Base-by-base conservation (phyloP, 2,113 vertebrate species). In the Phaethornis superciliosus region DNA sequence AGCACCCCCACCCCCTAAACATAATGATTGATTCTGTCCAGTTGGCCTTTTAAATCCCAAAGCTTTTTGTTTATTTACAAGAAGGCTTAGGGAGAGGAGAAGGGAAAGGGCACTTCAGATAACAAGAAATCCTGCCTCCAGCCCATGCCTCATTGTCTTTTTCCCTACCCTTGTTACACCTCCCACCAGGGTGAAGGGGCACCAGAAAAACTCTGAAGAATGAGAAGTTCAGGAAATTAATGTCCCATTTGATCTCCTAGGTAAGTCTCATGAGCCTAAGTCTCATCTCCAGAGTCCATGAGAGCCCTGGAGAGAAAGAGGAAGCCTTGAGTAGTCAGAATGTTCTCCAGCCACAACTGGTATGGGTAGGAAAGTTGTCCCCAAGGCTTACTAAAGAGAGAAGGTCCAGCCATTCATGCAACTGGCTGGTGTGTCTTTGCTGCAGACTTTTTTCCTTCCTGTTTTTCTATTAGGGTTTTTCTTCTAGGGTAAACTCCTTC, bases 61-160 rank as follows among this genome's bases (percentile, higher is more conserved):
- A 44, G 21, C 13, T 51, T 91, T 74, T 49, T 54, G 54, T 83
- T 96, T 92, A 74, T 95, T 94, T 69, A 88, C n/a, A 76, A 14
- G 60, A 51, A 89, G 65, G 44, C 47, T 64, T 83, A 68, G 76
- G 54, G 46, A 75, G 68, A 81, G 19, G 49, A 37, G 85, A 88
- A 54, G n/a, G 30, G 69, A 37, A 86, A 63, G 55, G 22, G 20
- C 30, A 64, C 59, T 90, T 81, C 72, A 64, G 19, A 52, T 79
- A 47, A 8, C 58, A 67, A 65, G 28, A 81, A 95, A 81, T 24
- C 7, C 68, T 83, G 15, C 27, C n/a, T 85, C 52, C 15, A 81
- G 22, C n/a, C 72, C 40, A 46, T 56, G 71, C 49, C n/a, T 49
- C 6, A 1, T 15, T 70, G 16, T 70, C 68, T 60, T 85, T 40